A percentile compares a stretch with the other conserved stretches of the same genome.
phyloP scores from a whole-genome alignment of 2,797 vertebrate species.

The Ispidina lecontei region DNA sequence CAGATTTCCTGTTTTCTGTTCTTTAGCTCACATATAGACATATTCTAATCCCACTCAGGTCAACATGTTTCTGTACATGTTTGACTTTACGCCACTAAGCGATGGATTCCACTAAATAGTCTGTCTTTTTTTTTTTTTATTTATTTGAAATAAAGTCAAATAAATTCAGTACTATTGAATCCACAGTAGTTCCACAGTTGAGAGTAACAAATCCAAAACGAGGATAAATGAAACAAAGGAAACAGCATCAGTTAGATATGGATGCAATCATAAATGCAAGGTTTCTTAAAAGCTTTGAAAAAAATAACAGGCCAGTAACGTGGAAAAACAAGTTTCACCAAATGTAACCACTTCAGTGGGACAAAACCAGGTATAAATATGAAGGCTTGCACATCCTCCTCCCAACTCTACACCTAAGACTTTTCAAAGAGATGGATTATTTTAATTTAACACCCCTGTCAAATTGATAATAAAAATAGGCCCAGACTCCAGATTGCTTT shows the following conservation, averaged over 20 bases:
- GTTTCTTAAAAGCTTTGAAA: background rate
- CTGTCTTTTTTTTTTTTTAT: background rate
- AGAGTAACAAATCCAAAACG: background rate
- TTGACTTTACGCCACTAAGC: background rate
- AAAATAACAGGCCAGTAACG: background rate
- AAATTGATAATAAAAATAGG: slow-evolving; percentile 53
- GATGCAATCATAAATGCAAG: background rate
- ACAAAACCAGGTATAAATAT: background rate
- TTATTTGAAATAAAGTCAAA: background rate
- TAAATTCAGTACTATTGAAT: background rate
- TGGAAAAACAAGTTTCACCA: slow-evolving; percentile 20
- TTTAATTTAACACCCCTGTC: slow-evolving; percentile 55
- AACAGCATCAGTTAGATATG: background rate
- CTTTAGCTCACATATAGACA: background rate
- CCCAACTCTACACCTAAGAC: background rate
- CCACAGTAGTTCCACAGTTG: background rate
- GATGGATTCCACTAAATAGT: background rate
- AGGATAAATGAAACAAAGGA: background rate
- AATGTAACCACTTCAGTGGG: background rate
- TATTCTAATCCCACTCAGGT: background rate
- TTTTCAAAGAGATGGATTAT: slow-evolving; percentile 57
- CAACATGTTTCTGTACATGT: background rate
- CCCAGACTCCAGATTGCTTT: background rate
- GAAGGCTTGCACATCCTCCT: background rate
- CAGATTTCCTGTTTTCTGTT: slow-evolving; percentile 6